A percentile compares a stretch with the other conserved stretches of the same genome.
These are phyloP conservation scores for Metalampra italica DNA, from an alignment of 2,888 invertebrate species.

Conservation along the genomic window DNA sequence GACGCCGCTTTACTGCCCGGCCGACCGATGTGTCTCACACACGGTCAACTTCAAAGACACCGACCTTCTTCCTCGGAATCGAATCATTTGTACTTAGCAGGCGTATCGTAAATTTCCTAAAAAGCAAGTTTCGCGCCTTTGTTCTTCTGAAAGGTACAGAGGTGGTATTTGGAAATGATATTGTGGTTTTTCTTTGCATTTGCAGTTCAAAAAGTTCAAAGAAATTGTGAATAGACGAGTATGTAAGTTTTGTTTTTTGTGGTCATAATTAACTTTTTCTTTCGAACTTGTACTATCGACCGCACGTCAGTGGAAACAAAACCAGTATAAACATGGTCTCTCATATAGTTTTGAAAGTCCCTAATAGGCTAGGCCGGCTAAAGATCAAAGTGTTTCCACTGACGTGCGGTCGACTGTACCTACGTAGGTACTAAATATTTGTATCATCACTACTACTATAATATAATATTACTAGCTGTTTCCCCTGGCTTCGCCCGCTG, in stretches of 20 bases:
- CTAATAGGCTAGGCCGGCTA: too few relatives aligned
- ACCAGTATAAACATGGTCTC: too few relatives aligned
- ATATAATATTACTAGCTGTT: too few relatives aligned
- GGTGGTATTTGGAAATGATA: background rate
- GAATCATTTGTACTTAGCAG: constrained; percentile 3
- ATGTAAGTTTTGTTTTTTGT: background rate
- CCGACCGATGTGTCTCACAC: constrained; percentile 47
- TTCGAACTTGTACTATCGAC: too few relatives aligned
- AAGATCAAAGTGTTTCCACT: too few relatives aligned
- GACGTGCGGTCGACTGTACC: too few relatives aligned
- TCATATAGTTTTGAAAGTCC: too few relatives aligned
- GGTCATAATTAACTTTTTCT: background rate
- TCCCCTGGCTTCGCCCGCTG: too few relatives aligned
- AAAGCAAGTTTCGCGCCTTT: background rate
- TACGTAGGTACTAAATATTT: too few relatives aligned
- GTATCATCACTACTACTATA: too few relatives aligned
- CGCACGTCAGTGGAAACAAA: too few relatives aligned
- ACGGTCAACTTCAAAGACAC: constrained; percentile 41
- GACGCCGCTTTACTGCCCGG: constrained; percentile 15
- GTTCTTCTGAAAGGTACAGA: too few relatives aligned
- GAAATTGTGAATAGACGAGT: background rate
- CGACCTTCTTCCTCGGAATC: constrained; percentile 20
- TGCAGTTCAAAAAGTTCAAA: background rate
- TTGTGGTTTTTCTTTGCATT: background rate
- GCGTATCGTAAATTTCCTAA: constrained; percentile 4